A percentile compares a stretch with the other conserved stretches of the same genome.
Conservation (phyloP, 2,113 vertebrate species). For the Colistium nudipinnis region DNA sequence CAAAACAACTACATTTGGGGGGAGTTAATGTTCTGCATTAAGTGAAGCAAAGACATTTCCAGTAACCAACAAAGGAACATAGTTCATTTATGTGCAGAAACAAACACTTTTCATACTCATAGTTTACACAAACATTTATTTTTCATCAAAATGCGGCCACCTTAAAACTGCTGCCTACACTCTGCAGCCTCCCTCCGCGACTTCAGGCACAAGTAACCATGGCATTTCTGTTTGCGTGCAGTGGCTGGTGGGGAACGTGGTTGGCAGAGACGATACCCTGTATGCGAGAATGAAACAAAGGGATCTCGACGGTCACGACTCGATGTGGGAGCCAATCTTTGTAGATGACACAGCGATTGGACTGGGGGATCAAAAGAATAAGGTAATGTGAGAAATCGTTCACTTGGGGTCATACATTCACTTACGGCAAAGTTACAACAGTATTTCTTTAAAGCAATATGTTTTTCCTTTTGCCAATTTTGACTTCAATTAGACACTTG, state of each 20-base stretch:
- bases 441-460: background rate
- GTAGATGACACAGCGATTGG: constrained; percentile 83
- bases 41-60: background rate
- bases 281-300: constrained; percentile 86
- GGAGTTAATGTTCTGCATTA: constrained; percentile 1
- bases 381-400: constrained; percentile 63
- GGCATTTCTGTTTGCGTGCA: constrained; percentile 66
- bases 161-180: background rate
- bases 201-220: constrained; percentile 47
- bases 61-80: background rate
- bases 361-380: constrained; percentile 83
- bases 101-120: background rate
- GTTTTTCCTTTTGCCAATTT: background rate
- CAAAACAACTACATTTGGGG: background rate
- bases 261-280: constrained; percentile 83
- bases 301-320: constrained; percentile 82
- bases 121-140: background rate
- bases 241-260: constrained; percentile 85
- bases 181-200: background rate
- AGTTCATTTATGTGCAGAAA: background rate
- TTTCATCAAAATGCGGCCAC: background rate
- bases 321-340: constrained; percentile 86
- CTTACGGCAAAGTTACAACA: background rate
- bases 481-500: no score
- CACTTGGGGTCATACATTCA: background rate